A percentile compares a stretch with the other conserved stretches of the same genome.
Conservation (phyloP, 2,797 vertebrate genomes). For the Sebastes flavidus region DNA sequence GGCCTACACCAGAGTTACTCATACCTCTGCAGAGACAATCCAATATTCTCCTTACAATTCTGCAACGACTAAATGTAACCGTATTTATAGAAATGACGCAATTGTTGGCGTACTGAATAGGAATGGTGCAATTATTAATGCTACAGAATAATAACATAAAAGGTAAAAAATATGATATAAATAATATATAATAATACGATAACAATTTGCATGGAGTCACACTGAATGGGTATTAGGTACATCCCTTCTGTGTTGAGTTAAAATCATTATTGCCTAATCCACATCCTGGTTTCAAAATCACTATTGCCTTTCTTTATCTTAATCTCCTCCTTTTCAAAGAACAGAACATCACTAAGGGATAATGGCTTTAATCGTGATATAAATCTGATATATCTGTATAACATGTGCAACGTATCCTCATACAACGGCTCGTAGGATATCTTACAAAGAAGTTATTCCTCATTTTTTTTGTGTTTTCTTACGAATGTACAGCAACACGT, state of each 20-base stretch:
- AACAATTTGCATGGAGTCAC: neutral
- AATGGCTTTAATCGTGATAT: neutral
- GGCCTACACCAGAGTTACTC: constrained; percentile 69
- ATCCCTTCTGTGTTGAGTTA: neutral
- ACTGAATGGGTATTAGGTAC: neutral
- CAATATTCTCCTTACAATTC: constrained; percentile 59
- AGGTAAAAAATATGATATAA: neutral
- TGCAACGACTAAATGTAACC: constrained; percentile 37
- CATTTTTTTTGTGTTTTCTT: too few species aligned
- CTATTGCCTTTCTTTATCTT: neutral
- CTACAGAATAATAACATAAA: neutral
- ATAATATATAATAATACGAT: neutral
- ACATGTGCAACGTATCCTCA: neutral
- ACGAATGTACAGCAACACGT: too few species aligned
- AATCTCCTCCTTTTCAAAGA: neutral
- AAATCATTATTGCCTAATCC: neutral
- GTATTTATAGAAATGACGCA: constrained; percentile 54
- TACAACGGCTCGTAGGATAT: too few species aligned
- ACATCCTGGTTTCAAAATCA: neutral
- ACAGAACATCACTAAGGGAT: neutral
- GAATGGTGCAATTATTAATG: constrained; percentile 4
- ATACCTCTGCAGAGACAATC: constrained; percentile 66
- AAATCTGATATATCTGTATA: neutral
- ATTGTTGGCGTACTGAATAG: constrained; percentile 1
- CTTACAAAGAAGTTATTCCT: too few species aligned